Base-by-base conservation (phyloP, 2,888 invertebrate species). In the Heteropelma amictum region DNA sequence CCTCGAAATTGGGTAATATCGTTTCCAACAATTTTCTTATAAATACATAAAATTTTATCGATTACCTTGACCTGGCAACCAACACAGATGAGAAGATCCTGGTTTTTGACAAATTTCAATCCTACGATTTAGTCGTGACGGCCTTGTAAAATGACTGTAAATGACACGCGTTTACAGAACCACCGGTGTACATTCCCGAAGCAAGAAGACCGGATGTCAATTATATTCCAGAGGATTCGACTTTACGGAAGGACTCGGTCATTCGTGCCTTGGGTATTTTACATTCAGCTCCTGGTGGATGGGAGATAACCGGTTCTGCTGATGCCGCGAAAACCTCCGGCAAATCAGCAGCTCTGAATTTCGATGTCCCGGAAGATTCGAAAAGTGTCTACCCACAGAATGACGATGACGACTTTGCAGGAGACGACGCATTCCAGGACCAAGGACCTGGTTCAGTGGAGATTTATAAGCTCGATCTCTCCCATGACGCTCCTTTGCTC, bases 391-490 rank as follows among this genome's bases (percentile, higher is more conserved):
- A 35, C 1, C 33, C 12, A 7, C 53, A 56, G 53, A 49, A 8
- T 1, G 72, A 76, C 12, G 58, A 68, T 30, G 35, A n/a, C n/a
- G n/a, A 45, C 4, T 76, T 71, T 33, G 26, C 28, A 5, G 23
- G 77, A 26, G 85, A 76, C 61, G 76, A 83, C 67, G 79, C 80
- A 30, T 81, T 84, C 26, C 84, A 86, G 76, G 85, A 86, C 73
- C 82, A 86, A 75, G 86, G 85, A 2, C 85, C 86, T 0, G 84
- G 86, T n/a, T 86, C 86, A 3, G 80, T 86, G 3, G 86, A 86
- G 51, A 82, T 85, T 53, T 86, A 86, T 78, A 85, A 83, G 72
- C 75, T 86, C 51, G 83, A 86, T 54, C 79, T 85, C 19, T 78
- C 72, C 12, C 76, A 76, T 26, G 85, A 83, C 45, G 78, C 75